Evolutionary conservation across 2,888 invertebrate genomes (phyloP).

Genomic region (Tachystola acroxantha): DNA sequence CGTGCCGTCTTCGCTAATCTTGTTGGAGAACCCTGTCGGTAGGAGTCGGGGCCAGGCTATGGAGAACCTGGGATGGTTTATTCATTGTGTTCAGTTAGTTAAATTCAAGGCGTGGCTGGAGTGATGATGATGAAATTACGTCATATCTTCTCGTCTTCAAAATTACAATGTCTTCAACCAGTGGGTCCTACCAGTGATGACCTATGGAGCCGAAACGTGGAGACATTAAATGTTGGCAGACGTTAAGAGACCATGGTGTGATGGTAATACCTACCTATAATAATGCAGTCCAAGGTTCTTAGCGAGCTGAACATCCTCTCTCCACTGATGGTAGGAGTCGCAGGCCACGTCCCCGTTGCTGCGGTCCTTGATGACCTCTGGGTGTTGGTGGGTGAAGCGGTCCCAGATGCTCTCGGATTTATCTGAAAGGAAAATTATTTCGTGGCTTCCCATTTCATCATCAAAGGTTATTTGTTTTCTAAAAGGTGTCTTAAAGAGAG

Average conservation of each 20-base stretch:
- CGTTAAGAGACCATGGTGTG: too few species aligned
- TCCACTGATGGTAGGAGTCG: constrained; percentile 80
- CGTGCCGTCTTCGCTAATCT: constrained; percentile 64
- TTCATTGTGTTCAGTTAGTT: too few species aligned
- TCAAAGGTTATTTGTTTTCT: too few species aligned
- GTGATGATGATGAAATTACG: too few species aligned
- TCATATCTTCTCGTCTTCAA: too few species aligned
- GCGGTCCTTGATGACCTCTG: constrained; percentile 13
- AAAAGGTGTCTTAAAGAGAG: too few species aligned
- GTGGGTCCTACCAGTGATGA: too few species aligned
- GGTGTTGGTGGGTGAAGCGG: constrained; percentile 29
- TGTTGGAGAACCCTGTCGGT: constrained; percentile 42
- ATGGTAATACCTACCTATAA: too few species aligned
- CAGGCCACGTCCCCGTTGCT: constrained; percentile 79
- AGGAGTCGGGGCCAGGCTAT: constrained; percentile 81
- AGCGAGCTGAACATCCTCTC: constrained; percentile 76
- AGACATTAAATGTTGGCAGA: too few species aligned
- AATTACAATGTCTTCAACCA: too few species aligned
- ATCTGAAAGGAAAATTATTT: neutral
- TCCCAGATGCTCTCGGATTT: constrained; percentile 30
- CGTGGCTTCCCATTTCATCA: neutral
- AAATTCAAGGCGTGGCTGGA: too few species aligned
- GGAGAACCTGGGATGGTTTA: constrained; percentile 70
- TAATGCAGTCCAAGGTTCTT: constrained; percentile 69
- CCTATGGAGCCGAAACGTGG: too few species aligned